Evolutionary conservation across 2,113 vertebrate species (phyloP).

Genomic region (Lathamus discolor): DNA sequence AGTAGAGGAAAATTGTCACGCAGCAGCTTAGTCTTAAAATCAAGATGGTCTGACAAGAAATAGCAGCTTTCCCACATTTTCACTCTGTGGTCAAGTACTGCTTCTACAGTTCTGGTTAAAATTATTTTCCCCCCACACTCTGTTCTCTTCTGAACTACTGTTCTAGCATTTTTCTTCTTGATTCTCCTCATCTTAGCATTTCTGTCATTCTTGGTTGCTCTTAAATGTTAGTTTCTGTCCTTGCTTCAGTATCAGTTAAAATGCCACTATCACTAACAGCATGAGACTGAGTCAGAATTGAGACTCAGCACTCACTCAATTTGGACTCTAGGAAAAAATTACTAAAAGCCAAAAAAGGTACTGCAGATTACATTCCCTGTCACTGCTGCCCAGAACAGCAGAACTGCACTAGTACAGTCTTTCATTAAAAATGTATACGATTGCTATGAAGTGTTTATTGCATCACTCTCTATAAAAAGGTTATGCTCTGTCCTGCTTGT

Average conservation of each 20-base stretch:
- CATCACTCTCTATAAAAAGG: neutral
- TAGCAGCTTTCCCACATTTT: neutral
- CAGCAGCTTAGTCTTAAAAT: neutral
- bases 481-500: neutral
- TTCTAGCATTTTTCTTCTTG: neutral
- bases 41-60: neutral
- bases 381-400: neutral
- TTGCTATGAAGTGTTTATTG: neutral
- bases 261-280: slow-evolving; percentile 23
- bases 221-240: slow-evolving; percentile 27
- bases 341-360: neutral
- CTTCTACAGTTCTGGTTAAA: neutral
- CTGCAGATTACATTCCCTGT: neutral
- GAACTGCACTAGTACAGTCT: neutral
- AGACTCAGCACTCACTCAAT: neutral
- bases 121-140: neutral
- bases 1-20: neutral
- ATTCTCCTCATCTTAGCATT: neutral
- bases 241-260: neutral
- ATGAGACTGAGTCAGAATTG: slow-evolving; percentile 29
- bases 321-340: slow-evolving; percentile 5
- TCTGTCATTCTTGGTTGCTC: slow-evolving; percentile 17
- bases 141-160: neutral
- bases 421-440: neutral
- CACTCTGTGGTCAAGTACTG: neutral